Conservation (phyloP, 2,888 invertebrate species). For the Mechanitis mazaeus region DNA sequence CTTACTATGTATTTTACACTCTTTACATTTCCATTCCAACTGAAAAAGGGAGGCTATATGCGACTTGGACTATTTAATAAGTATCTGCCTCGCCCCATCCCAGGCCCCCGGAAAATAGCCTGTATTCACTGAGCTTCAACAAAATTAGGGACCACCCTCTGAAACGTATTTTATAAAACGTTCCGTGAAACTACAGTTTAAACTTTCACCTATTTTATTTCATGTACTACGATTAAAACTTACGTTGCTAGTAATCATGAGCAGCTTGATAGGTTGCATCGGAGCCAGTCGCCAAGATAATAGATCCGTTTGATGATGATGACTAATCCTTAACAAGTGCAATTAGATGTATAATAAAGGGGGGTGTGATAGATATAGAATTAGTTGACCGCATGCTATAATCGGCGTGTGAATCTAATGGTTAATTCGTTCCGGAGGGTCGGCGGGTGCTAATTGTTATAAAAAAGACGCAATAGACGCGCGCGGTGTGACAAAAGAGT, state of each 20-base stretch:
- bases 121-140: slow-evolving; percentile 8
- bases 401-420: slow-evolving; percentile 47
- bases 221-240: no score
- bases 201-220: no score
- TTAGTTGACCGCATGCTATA: slow-evolving; percentile 17
- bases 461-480: slow-evolving; percentile 33
- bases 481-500: slow-evolving; percentile 46
- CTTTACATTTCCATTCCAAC: slow-evolving; percentile 58
- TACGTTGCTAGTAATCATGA: no score
- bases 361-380: slow-evolving; percentile 16
- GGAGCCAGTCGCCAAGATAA: not conserved
- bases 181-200: not conserved
- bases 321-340: slow-evolving; percentile 14
- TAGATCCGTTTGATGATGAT: slow-evolving; percentile 5
- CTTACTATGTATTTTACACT: slow-evolving; percentile 56
- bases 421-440: slow-evolving; percentile 52
- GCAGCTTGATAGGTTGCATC: not conserved
- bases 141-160: slow-evolving; percentile 16
- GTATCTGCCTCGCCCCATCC: slow-evolving; percentile 36
- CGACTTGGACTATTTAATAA: slow-evolving; percentile 50
- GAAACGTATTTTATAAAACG: slow-evolving; percentile 6
- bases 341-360: slow-evolving; percentile 15
- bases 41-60: slow-evolving; percentile 55
- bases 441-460: slow-evolving; percentile 42
- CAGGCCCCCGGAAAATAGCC: slow-evolving; percentile 14